A percentile compares a stretch with the other conserved stretches of the same genome.
These are phyloP conservation scores for Lasioglossum zephyrum DNA, from an alignment of 2,888 invertebrate genomes.

Conservation along the genomic window DNA sequence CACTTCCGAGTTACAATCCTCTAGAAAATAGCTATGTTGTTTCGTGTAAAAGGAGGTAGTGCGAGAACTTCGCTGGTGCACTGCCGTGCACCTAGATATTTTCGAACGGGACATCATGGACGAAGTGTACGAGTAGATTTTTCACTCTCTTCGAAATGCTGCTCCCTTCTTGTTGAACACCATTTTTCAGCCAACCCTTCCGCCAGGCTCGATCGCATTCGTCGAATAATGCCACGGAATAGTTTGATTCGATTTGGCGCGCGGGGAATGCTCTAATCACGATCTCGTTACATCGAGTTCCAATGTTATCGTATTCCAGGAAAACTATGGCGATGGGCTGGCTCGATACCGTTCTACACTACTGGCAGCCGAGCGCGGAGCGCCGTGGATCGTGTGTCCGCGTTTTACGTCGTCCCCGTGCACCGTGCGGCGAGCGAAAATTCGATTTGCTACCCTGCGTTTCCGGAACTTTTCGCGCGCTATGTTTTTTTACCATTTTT, in stretches of 20 bases:
- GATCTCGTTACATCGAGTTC: slow-evolving; percentile 3
- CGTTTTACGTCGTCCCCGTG: too few relatives aligned
- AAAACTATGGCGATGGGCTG: background rate
- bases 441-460: background rate
- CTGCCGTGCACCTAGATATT: too few relatives aligned
- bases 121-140: too few relatives aligned
- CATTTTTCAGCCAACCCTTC: background rate
- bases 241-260: slow-evolving; percentile 11
- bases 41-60: too few relatives aligned
- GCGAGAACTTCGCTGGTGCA: too few relatives aligned
- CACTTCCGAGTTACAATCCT: too few relatives aligned
- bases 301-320: background rate
- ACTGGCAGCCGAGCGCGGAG: slow-evolving; percentile 10
- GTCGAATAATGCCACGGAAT: background rate
- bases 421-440: background rate
- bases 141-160: background rate
- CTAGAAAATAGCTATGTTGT: too few relatives aligned
- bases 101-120: too few relatives aligned
- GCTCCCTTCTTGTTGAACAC: background rate
- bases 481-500: background rate
- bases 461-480: background rate
- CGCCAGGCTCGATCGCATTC: background rate
- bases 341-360: slow-evolving; percentile 15
- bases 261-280: background rate
- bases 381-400: background rate